Conservation (phyloP, 2,113 vertebrate genomes). For the Ancistrus triradiatus region DNA sequence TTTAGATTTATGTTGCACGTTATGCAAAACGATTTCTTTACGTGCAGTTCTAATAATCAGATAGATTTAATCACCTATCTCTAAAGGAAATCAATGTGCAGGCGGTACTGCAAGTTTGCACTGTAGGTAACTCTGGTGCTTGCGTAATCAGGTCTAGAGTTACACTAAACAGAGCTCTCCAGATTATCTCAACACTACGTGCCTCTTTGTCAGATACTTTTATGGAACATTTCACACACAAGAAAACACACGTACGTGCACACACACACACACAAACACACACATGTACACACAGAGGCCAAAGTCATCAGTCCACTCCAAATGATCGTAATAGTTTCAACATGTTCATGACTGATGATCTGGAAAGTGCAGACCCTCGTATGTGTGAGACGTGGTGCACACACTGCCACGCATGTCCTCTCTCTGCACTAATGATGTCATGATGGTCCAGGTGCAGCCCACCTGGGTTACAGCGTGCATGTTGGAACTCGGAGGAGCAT, state of each 20-base stretch:
- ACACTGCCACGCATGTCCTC: slow-evolving; percentile 11
- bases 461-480: slow-evolving; percentile 53
- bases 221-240: slow-evolving; percentile 20
- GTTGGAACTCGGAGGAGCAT: background rate
- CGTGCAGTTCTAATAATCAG: no score
- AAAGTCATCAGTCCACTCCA: slow-evolving; percentile 28
- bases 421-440: slow-evolving; percentile 40
- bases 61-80: no score
- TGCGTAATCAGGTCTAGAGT: background rate
- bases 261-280: slow-evolving; percentile 41
- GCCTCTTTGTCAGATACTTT: slow-evolving; percentile 23
- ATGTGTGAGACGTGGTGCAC: background rate
- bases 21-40: no score
- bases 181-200: slow-evolving; percentile 20
- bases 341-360: slow-evolving; percentile 14
- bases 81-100: background rate
- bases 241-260: slow-evolving; percentile 4
- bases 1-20: no score
- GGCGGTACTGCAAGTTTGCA: background rate
- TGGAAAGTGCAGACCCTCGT: background rate
- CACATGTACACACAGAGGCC: slow-evolving; percentile 23
- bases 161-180: slow-evolving; percentile 20
- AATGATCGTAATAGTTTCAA: slow-evolving; percentile 17
- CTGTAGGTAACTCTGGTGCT: background rate
- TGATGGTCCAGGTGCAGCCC: slow-evolving; percentile 58